These are phyloP conservation scores for Rhingia campestris DNA, from an alignment of 2,888 invertebrate species.

Conservation along the genomic window DNA sequence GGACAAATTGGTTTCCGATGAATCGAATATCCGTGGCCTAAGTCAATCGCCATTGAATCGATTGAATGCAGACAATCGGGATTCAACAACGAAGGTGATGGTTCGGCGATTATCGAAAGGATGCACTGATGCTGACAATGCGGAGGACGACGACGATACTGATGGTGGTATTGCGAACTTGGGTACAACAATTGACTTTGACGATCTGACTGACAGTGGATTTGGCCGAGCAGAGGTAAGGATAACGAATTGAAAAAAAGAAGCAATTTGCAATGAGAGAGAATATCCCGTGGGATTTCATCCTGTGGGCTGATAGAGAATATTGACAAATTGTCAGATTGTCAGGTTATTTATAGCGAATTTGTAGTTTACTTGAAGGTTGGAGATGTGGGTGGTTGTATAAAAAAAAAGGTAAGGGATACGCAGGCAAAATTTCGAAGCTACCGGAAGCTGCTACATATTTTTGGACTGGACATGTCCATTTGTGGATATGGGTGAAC, in stretches of 20 bases:
- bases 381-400: too few species aligned
- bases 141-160: slow-evolving; percentile 33
- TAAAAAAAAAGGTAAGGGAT: too few species aligned
- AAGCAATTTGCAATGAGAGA: slow-evolving; percentile 1
- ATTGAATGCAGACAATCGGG: slow-evolving; percentile 75
- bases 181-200: slow-evolving; percentile 75
- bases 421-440: too few species aligned
- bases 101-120: slow-evolving; percentile 73
- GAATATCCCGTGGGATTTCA: slow-evolving; percentile 42
- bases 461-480: too few species aligned
- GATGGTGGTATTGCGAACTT: slow-evolving; percentile 72
- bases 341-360: slow-evolving; percentile 35
- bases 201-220: slow-evolving; percentile 74
- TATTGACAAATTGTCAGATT: slow-evolving; percentile 58
- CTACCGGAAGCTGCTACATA: too few species aligned
- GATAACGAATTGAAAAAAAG: slow-evolving; percentile 37
- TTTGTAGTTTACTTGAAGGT: not conserved
- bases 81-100: slow-evolving; percentile 34
- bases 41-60: slow-evolving; percentile 78
- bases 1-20: slow-evolving; percentile 80
- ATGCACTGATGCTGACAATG: slow-evolving; percentile 61
- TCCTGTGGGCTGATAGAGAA: slow-evolving; percentile 30
- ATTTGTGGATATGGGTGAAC: too few species aligned
- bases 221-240: slow-evolving; percentile 78
- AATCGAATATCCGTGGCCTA: slow-evolving; percentile 79